phyloP scores from a whole-genome alignment of 2,888 invertebrate genomes.

The Bombylius major region DNA sequence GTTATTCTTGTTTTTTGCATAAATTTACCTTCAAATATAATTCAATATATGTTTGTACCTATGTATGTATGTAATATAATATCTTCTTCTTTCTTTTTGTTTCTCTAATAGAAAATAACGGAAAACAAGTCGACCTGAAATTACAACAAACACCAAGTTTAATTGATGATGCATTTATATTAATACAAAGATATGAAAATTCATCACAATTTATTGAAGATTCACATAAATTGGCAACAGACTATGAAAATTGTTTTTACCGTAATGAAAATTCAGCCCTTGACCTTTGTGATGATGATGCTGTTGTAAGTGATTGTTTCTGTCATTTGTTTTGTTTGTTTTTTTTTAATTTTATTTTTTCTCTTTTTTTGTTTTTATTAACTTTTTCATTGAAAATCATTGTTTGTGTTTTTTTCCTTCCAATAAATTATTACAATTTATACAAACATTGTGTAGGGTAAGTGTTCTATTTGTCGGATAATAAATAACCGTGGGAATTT shows the following conservation, averaged over 20 bases:
- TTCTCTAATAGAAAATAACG: slow-evolving; percentile 4
- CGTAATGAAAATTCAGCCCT: slow-evolving; percentile 34
- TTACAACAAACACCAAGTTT: slow-evolving; percentile 29
- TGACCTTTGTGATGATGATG: slow-evolving; percentile 34
- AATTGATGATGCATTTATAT: slow-evolving; percentile 36
- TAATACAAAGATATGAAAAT: slow-evolving; percentile 34
- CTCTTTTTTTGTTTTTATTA: too few species aligned
- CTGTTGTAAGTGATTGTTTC: slow-evolving; percentile 25
- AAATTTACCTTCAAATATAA: background rate
- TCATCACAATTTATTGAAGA: slow-evolving; percentile 32
- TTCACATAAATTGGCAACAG: slow-evolving; percentile 29
- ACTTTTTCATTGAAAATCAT: too few species aligned
- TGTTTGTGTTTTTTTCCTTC: too few species aligned
- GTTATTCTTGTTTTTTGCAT: too few species aligned
- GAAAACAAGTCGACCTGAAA: slow-evolving; percentile 22
- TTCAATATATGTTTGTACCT: background rate
- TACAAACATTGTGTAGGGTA: too few species aligned
- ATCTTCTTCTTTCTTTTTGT: background rate
- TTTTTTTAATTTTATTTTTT: slow-evolving; percentile 2
- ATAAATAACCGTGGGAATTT: too few species aligned
- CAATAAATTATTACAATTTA: too few species aligned
- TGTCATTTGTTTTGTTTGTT: background rate
- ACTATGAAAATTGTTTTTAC: slow-evolving; percentile 34
- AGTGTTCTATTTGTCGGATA: too few species aligned
- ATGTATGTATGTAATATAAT: background rate